These are phyloP conservation scores for Andrena fulva DNA, from an alignment of 2,888 invertebrate species.

Conservation along the genomic window DNA sequence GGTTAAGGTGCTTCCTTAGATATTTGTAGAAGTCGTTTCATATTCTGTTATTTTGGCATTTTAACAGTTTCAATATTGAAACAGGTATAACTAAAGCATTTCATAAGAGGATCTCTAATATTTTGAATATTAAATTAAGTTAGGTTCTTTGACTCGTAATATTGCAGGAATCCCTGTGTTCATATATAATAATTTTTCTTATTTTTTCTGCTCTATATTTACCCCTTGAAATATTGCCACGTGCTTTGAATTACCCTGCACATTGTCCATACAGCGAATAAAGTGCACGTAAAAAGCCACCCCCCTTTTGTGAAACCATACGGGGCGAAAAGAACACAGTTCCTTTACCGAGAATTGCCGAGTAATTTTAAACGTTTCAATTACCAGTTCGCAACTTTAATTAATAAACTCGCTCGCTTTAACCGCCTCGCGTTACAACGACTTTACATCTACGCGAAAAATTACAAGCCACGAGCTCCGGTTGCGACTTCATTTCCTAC, in stretches of 20 bases:
- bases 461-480: slow-evolving; percentile 12
- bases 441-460: slow-evolving; percentile 7
- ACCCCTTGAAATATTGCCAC: not conserved
- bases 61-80: no score
- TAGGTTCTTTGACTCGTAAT: no score
- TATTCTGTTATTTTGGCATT: no score
- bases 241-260: not conserved
- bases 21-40: no score
- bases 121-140: no score
- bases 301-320: slow-evolving; percentile 2
- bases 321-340: not conserved
- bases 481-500: slow-evolving; percentile 5
- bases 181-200: not conserved
- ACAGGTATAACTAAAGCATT: no score
- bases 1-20: no score
- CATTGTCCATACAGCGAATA: not conserved
- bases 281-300: not conserved
- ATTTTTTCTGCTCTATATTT: not conserved
- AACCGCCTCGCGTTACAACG: not conserved
- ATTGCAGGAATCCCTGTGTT: no score
- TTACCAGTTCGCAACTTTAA: slow-evolving; percentile 5
- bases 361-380: not conserved
- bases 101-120: no score
- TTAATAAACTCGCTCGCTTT: slow-evolving; percentile 18
- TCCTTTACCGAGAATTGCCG: not conserved